phyloP scores from a whole-genome alignment of 2,797 vertebrate genomes.

The Helicolenus hilgendorfi region DNA sequence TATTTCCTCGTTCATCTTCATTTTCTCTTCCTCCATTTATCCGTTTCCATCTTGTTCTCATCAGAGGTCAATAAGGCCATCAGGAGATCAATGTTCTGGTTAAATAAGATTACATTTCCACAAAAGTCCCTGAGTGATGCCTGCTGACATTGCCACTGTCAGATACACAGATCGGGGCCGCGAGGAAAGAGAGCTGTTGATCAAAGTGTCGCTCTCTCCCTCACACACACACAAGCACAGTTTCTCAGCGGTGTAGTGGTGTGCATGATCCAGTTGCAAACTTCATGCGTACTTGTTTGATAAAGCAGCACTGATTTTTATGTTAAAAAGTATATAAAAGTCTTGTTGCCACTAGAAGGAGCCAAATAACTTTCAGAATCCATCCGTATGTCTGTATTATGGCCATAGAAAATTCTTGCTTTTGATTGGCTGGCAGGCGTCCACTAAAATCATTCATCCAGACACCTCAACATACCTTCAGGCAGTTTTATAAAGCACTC shows the following conservation, averaged over 20 bases:
- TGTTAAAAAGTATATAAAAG: neutral
- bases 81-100: neutral
- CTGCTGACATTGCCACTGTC: neutral
- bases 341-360: neutral
- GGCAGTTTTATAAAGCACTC: neutral
- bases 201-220: neutral
- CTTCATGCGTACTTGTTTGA: neutral
- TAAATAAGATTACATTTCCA: conserved; percentile 18
- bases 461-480: neutral
- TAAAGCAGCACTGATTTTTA: neutral
- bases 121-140: conserved; percentile 13
- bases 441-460: neutral
- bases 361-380: neutral
- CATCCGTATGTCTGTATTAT: neutral
- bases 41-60: neutral
- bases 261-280: neutral
- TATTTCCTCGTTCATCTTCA: neutral
- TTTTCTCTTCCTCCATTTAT: neutral
- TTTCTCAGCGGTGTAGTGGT: neutral
- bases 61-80: neutral
- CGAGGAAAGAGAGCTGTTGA: neutral
- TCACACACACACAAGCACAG: neutral
- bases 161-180: neutral
- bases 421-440: neutral
- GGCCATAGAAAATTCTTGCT: neutral